Conservation (phyloP, 2,888 invertebrate genomes). For the Cryptocephalus moraei region DNA sequence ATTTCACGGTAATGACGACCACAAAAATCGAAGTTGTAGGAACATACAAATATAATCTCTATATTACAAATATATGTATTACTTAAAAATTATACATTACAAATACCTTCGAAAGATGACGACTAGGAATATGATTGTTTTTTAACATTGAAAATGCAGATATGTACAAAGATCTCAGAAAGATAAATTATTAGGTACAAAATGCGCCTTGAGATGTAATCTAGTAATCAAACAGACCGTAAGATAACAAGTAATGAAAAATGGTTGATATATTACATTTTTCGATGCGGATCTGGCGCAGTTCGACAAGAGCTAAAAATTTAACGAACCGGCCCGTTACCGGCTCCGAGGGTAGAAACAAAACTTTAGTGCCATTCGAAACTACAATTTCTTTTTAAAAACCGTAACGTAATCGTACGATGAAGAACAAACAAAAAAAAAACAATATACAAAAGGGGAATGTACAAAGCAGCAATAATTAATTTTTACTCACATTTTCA, state of each 20-base stretch:
- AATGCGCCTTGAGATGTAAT: too few species aligned
- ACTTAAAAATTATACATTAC: slow-evolving; percentile 1
- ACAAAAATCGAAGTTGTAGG: too few species aligned
- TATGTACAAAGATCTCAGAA: slow-evolving; percentile 17
- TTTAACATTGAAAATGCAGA: slow-evolving; percentile 22
- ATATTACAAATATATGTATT: slow-evolving; percentile 3
- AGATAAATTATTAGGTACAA: too few species aligned
- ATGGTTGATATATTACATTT: too few species aligned
- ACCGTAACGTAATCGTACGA: slow-evolving; percentile 1
- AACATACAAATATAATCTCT: too few species aligned
- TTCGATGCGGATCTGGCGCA: too few species aligned
- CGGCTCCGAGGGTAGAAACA: slow-evolving; percentile 4
- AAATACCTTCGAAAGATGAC: slow-evolving; percentile 13
- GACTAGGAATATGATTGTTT: slow-evolving; percentile 31
- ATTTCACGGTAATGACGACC: too few species aligned
- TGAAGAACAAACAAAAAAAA: slow-evolving; percentile 6
- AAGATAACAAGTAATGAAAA: too few species aligned
- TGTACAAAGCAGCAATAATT: slow-evolving; percentile 23
- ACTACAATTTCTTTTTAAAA: slow-evolving; percentile 20
- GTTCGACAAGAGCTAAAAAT: too few species aligned
- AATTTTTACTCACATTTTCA: slow-evolving; percentile 14
- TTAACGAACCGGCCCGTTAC: too few species aligned
- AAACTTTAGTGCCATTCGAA: slow-evolving; percentile 31
- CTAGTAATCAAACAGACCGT: too few species aligned
- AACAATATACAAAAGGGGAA: slow-evolving; percentile 19